Evolutionary conservation across 2,797 vertebrate species (phyloP), one percentile per base, ranked within the genome.

Genomic region (Cynopterus sphinx): DNA sequence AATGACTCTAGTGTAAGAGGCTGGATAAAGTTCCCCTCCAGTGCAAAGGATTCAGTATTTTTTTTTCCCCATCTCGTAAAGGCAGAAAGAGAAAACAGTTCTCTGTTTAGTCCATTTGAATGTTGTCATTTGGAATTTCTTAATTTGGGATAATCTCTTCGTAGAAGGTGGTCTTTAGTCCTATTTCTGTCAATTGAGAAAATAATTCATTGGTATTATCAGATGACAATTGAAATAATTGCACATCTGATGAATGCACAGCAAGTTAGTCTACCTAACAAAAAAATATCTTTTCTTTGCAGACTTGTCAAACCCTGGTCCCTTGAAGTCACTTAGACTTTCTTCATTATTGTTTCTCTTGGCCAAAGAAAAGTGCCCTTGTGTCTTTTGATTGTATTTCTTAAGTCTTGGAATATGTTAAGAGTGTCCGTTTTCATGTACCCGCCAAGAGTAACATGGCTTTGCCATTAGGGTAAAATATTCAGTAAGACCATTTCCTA

Each of bases 321-420:
- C 83, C 57, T 61, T 77, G 6, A 8, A 82, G 46, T 86, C 82
- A 70, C 78, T 95, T 82, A 65, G n/a, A 68, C 77, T 84, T 95
- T 90, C n/a, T 87, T 85, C 87, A 53, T 41, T 31, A 9, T 4
- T 43, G 24, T 77, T 85, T 55, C 11, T 17, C 36, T 85, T 89
- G 77, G 74, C 31, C 67, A 82, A 63, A 79, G 17, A 67, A 87
- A 87, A 93, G 36, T 81, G 5, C 10, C 3, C 26, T 79, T 94
- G 2, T 92, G 3, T 65, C 53, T 94, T 95, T 55, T 22, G 19
- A 82, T 87, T 79, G 21, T 26, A 39, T 41, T 87, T 86, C 39
- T 57, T 63, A 63, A 93, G 19, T 81, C 33, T n/a, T 53, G 26
- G 33, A 63, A 13, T 71, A 13, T 57, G 26, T 31, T 65, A 51